A percentile compares a stretch with the other conserved stretches of the same genome.
These are phyloP conservation scores for Tetrao urogallus DNA, from an alignment of 2,113 vertebrate species.

Conservation along the genomic window DNA sequence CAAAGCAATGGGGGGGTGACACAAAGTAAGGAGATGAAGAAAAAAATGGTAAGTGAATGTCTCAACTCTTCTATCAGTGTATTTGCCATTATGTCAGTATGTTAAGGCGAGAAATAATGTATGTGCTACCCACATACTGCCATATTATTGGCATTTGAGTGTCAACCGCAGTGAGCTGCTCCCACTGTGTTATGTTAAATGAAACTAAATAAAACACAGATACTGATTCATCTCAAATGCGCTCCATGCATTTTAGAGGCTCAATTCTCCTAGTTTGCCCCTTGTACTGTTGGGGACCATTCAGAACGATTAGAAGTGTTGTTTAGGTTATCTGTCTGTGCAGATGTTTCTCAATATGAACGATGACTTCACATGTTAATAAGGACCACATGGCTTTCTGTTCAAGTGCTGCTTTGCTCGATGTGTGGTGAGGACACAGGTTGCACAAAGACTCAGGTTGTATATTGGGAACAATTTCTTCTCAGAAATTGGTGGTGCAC, in stretches of 20 bases:
- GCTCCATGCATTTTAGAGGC: background rate
- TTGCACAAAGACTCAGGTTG: no score
- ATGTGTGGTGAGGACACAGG: background rate
- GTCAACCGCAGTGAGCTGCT: background rate
- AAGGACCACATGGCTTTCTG: background rate
- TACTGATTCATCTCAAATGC: background rate
- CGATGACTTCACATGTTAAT: background rate
- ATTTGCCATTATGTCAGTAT: background rate
- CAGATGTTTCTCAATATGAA: background rate
- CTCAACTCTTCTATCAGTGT: background rate
- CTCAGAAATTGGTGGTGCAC: no score
- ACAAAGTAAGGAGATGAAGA: background rate
- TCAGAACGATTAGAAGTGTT: background rate
- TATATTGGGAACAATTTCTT: no score
- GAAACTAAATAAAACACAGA: background rate
- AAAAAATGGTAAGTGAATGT: constrained; percentile 67
- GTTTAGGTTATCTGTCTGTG: accelerated
- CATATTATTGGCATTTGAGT: background rate
- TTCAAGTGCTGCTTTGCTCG: background rate
- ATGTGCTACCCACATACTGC: background rate
- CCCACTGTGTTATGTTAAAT: background rate
- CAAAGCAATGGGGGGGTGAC: background rate
- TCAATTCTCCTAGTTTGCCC: background rate
- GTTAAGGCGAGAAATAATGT: background rate
- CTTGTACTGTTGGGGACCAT: background rate